A percentile compares a stretch with the other conserved stretches of the same genome.
Conservation (phyloP, 2,888 invertebrate genomes). For the Phania funesta region DNA sequence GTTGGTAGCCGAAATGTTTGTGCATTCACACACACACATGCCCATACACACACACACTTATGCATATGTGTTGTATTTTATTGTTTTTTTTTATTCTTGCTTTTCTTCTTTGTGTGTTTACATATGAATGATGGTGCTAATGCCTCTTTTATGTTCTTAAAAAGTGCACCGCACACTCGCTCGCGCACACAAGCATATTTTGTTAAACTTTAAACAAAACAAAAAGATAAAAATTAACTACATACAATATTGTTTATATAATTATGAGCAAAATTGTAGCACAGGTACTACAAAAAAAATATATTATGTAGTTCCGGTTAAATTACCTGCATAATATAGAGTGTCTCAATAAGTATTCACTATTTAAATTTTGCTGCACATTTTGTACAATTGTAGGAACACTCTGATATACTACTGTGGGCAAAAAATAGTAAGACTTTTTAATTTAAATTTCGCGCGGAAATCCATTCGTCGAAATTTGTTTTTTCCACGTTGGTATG, state of each 20-base stretch:
- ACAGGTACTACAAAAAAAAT: neutral
- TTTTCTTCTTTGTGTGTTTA: slow-evolving; percentile 48
- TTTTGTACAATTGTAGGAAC: too few species aligned
- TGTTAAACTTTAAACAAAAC: slow-evolving; percentile 50
- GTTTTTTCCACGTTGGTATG: too few species aligned
- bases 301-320: neutral
- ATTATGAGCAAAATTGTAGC: slow-evolving; percentile 28
- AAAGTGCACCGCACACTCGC: slow-evolving; percentile 52
- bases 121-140: slow-evolving; percentile 64
- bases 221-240: slow-evolving; percentile 10
- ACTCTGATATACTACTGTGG: too few species aligned
- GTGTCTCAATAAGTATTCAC: too few species aligned
- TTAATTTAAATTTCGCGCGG: too few species aligned
- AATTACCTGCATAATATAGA: too few species aligned
- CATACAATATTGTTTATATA: slow-evolving; percentile 52
- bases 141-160: slow-evolving; percentile 64
- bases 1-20: neutral
- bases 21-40: slow-evolving; percentile 24
- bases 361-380: too few species aligned
- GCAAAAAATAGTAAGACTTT: too few species aligned
- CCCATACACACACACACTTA: neutral
- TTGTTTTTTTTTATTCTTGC: slow-evolving; percentile 46
- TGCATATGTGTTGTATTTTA: slow-evolving; percentile 1
- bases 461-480: too few species aligned
- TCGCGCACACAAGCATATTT: slow-evolving; percentile 42